Evolutionary conservation across 1,140 invertebrate species (phyloP).

Genomic region (Scaptomyza graminum): DNA sequence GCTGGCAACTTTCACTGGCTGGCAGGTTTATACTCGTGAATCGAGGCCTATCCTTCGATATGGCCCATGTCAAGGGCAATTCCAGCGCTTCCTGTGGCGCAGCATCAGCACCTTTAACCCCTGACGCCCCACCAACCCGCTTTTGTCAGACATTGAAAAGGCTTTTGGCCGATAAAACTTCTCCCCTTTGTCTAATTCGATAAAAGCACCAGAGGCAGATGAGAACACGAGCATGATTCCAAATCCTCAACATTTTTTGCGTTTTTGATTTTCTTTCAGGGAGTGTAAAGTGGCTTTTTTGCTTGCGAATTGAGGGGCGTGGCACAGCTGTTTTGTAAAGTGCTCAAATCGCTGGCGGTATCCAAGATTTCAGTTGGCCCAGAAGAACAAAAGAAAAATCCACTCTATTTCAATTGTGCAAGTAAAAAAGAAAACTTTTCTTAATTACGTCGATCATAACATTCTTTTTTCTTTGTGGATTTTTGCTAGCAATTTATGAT

Average conservation of each 20-base stretch:
- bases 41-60: slow-evolving; percentile 47
- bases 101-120: slow-evolving; percentile 68
- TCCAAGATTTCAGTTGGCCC: slow-evolving; percentile 2
- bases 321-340: slow-evolving; percentile 43
- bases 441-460: slow-evolving; percentile 66
- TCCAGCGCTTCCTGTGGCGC: slow-evolving; percentile 57
- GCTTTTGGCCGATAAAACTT: slow-evolving; percentile 39
- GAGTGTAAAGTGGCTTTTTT: slow-evolving; percentile 57
- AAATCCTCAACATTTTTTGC: slow-evolving; percentile 35
- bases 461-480: slow-evolving; percentile 28
- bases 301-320: slow-evolving; percentile 28
- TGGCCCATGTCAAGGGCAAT: slow-evolving; percentile 47
- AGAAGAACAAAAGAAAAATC: slow-evolving; percentile 20
- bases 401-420: slow-evolving; percentile 60
- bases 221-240: slow-evolving; percentile 29
- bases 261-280: slow-evolving; percentile 6
- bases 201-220: slow-evolving; percentile 41
- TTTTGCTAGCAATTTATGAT: slow-evolving; percentile 13
- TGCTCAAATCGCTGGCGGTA: slow-evolving; percentile 49
- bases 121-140: slow-evolving; percentile 15
- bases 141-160: slow-evolving; percentile 30
- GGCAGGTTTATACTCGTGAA: slow-evolving; percentile 57
- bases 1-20: slow-evolving; percentile 37
- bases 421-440: slow-evolving; percentile 48
- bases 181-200: slow-evolving; percentile 77